Base-by-base conservation (phyloP, 2,113 vertebrate genomes). In the Nannobrachium achirus region DNA sequence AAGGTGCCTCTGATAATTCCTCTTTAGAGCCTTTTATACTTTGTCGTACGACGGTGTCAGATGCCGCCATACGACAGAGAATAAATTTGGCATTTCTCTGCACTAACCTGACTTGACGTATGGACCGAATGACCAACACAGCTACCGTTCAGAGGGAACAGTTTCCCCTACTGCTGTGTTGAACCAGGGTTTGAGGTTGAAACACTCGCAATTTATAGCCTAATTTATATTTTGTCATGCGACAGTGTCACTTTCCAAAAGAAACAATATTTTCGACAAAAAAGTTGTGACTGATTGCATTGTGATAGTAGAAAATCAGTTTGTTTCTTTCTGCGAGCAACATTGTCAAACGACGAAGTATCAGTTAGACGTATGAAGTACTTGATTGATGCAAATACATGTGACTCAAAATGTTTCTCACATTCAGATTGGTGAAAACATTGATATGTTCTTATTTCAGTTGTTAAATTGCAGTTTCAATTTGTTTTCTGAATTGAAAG, bases 1-100 rank as follows among this genome's bases (percentile, higher is more conserved):
- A 80, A 90, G 79, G 92, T 94, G 94, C 93, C 91, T 89, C 93
- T 85, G 87, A 84, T 89, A 86, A 94, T 86, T 86, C 83, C 79
- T 83, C 89, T 89, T 87, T 33, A 33, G 25, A 3, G 3, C 6
- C 25, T 4, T 92, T 90, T 93, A 33, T 91, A 90, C 87, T 59
- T 8, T 61, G 92, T 71, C 76, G 86, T 90, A n/a, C 6, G 25
- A 33, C 25, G 25, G 25, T 33, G 25, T 33, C 25, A 33, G 3
- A 33, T 5, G 6, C 6, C 25, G 25, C 25, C 25, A 33, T 5
- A 33, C 25, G 2, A 33, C 25, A 4, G 1, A 33, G 25, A 25
- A 33, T 33, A 33, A 5, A 33, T 2, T 33, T 33, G 25, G 25
- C 25, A 33, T 4, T 33, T 39, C 39, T 68, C 48, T 73, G 42